These are phyloP conservation scores for Petroica traversi DNA, from an alignment of 2,113 vertebrate genomes.

Conservation along the genomic window DNA sequence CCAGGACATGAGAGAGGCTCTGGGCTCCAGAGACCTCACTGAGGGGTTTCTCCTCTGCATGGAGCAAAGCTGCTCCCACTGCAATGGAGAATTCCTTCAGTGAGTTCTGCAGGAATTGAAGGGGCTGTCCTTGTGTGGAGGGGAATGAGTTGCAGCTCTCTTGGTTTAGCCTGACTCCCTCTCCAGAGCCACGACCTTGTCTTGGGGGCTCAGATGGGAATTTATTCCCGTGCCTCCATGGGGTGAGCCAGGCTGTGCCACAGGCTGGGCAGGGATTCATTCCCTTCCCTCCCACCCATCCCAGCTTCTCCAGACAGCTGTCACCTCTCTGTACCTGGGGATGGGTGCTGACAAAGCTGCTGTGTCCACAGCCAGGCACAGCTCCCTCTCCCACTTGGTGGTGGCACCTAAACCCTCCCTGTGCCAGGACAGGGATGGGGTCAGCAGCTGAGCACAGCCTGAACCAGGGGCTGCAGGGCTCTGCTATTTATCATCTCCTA, in stretches of 20 bases:
- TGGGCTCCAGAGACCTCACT: neutral
- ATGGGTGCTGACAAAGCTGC: slow-evolving; percentile 23
- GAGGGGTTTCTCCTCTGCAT: neutral
- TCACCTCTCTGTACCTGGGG: neutral
- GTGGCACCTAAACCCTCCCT: slow-evolving; percentile 88
- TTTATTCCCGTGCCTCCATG: rapidly evolving
- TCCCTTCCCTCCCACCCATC: neutral
- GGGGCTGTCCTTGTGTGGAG: neutral
- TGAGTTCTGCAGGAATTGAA: neutral
- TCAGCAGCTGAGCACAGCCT: slow-evolving; percentile 55
- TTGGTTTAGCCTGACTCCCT: neutral
- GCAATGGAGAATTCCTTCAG: neutral
- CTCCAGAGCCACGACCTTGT: neutral
- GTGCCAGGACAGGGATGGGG: slow-evolving; percentile 45
- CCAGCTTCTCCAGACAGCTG: too few species aligned
- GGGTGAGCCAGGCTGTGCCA: neutral
- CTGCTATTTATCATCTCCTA: slow-evolving; percentile 85
- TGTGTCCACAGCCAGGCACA: too few species aligned
- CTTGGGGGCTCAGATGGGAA: neutral
- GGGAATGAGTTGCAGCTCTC: neutral
- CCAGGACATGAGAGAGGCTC: neutral
- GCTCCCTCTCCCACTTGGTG: too few species aligned
- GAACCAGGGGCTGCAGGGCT: slow-evolving; percentile 38
- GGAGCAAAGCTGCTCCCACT: neutral
- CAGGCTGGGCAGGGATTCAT: neutral